Percentiles rank a stretch among this genome's conserved stretches.
phyloP scores from a whole-genome alignment of 2,888 invertebrate genomes.

The Tethea ocularis region DNA sequence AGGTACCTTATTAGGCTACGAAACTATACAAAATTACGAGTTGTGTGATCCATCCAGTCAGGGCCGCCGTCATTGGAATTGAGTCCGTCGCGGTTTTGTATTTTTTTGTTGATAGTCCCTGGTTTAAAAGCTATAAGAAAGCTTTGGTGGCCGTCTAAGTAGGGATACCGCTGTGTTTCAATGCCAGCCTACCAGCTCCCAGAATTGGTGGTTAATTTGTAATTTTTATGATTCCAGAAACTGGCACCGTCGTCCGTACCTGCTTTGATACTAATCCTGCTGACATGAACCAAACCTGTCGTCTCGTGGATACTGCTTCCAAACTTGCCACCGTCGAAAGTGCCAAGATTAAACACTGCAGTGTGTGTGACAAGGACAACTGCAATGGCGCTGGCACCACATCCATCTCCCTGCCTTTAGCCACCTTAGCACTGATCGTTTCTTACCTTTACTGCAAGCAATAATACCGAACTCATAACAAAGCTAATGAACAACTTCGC shows the following conservation, averaged over 20 bases:
- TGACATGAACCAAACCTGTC: constrained; percentile 61
- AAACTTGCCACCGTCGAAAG: constrained; percentile 31
- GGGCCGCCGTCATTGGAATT: too few species aligned
- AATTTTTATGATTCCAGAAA: constrained; percentile 51
- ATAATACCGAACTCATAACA: constrained; percentile 42
- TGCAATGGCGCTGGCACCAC: constrained; percentile 79
- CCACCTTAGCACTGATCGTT: constrained; percentile 55
- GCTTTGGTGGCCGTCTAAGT: too few species aligned
- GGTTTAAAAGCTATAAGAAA: too few species aligned
- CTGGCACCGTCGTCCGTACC: constrained; percentile 63
- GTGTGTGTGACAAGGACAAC: constrained; percentile 77
- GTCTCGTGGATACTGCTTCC: constrained; percentile 44
- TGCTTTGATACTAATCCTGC: constrained; percentile 67
- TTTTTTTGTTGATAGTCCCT: too few species aligned
- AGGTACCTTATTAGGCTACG: too few species aligned
- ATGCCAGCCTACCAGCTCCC: too few species aligned
- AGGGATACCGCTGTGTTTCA: too few species aligned
- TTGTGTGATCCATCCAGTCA: too few species aligned
- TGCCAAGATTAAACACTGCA: constrained; percentile 62
- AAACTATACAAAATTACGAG: too few species aligned
- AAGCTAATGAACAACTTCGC: constrained; percentile 17
- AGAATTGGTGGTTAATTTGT: neutral
- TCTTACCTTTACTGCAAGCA: constrained; percentile 68
- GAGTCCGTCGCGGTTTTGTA: too few species aligned
- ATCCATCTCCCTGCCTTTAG: constrained; percentile 63